Conservation (phyloP, 2,797 vertebrate species). For the Spheniscus humboldti region DNA sequence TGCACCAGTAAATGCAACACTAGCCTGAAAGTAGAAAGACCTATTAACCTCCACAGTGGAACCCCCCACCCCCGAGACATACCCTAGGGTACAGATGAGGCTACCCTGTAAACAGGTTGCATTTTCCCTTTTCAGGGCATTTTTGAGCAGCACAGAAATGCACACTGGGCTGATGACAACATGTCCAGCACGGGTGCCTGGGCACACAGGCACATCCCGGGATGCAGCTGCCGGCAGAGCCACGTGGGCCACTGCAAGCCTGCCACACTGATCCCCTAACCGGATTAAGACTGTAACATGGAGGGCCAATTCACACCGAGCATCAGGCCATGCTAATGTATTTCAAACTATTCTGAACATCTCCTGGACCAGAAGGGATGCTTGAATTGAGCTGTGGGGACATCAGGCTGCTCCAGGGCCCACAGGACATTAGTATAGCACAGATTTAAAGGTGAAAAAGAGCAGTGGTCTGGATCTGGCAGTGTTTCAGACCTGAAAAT, state of each 20-base stretch:
- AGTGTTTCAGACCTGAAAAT: neutral
- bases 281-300: neutral
- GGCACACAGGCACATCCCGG: accelerated
- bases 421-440: neutral
- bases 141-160: neutral
- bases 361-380: neutral
- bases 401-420: neutral
- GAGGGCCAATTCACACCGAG: neutral
- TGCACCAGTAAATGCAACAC: too few relatives aligned
- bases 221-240: neutral
- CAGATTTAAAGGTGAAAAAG: neutral
- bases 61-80: accelerated
- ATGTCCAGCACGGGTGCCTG: neutral
- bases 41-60: accelerated
- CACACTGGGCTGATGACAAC: neutral
- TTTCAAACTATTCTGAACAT: neutral
- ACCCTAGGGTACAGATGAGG: neutral
- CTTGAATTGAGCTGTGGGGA: neutral
- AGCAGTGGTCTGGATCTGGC: neutral
- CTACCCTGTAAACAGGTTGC: neutral
- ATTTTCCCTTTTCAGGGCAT: neutral
- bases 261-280: neutral
- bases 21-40: neutral
- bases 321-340: neutral
- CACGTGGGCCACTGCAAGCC: neutral